Evolutionary conservation across 2,888 invertebrate genomes (phyloP).

Genomic region (Neoitamus cyanurus): DNA sequence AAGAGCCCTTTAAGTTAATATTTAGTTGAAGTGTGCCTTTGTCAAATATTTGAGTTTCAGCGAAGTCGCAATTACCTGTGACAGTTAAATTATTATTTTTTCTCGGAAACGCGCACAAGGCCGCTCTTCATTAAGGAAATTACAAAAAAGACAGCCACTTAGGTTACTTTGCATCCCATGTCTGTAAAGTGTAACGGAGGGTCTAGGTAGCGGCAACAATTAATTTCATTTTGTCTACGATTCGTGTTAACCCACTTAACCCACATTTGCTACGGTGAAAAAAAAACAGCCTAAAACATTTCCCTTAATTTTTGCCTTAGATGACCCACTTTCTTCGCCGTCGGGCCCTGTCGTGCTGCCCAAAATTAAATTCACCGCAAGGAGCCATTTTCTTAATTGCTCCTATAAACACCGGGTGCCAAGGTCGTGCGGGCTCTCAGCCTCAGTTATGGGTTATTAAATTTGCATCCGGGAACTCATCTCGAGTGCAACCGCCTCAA

Average conservation of each 20-base stretch:
- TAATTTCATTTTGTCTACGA: neutral
- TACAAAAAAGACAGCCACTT: neutral
- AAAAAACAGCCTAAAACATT: neutral
- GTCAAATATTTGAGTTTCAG: neutral
- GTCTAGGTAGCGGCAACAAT: neutral
- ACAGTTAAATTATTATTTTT: neutral
- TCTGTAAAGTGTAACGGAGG: neutral
- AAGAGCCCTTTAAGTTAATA: neutral
- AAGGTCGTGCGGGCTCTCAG: neutral
- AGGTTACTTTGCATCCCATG: neutral
- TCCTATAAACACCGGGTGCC: neutral
- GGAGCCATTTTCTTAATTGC: neutral
- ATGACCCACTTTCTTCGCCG: neutral
- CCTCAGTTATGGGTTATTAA: neutral
- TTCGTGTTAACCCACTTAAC: neutral
- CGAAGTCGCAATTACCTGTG: neutral
- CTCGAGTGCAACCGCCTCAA: neutral
- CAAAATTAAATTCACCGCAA: neutral
- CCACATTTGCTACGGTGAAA: neutral
- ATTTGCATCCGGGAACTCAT: neutral
- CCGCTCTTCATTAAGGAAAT: neutral
- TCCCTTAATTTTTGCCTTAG: neutral
- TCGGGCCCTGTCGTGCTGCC: neutral
- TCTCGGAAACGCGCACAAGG: neutral
- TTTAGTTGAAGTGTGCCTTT: neutral